Conservation (phyloP, 35 echinoderm and acorn worm species). For the Apostichopus parvimensis region DNA sequence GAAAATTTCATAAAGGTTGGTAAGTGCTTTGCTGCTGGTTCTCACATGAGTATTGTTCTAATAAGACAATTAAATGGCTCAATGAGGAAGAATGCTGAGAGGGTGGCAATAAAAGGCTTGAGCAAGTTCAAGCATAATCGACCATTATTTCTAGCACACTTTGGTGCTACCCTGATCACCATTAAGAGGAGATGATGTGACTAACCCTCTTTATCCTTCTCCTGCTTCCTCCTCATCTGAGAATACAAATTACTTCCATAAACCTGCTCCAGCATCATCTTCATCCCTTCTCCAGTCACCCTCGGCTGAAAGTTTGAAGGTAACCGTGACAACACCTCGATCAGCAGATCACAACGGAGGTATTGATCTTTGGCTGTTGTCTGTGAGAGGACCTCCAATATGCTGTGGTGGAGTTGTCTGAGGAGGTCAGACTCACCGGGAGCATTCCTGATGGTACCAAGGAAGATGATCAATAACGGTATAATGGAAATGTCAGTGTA, state of each 20-base stretch:
- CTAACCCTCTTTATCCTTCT: background rate
- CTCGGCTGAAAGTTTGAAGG: background rate
- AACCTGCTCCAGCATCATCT: background rate
- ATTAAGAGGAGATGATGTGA: background rate
- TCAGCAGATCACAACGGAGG: slow-evolving; percentile 61
- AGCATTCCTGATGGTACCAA: background rate
- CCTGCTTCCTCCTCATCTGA: background rate
- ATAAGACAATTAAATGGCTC: no score
- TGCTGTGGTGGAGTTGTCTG: slow-evolving; percentile 50
- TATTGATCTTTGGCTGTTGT: slow-evolving; percentile 65
- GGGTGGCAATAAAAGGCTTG: no score
- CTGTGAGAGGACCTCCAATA: slow-evolving; percentile 56
- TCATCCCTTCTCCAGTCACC: background rate
- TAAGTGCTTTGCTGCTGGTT: no score
- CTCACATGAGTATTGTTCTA: no score
- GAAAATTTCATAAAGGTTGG: no score
- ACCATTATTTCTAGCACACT: no score
- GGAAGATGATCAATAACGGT: no score
- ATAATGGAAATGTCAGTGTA: no score
- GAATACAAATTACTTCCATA: slow-evolving; percentile 19
- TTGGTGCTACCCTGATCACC: no score
- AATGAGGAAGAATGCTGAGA: no score
- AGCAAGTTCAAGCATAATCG: no score
- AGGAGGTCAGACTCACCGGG: background rate
- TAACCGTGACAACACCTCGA: slow-evolving; percentile 42